Conservation (phyloP, 2,113 vertebrate species). For the Myotis brandtii region DNA sequence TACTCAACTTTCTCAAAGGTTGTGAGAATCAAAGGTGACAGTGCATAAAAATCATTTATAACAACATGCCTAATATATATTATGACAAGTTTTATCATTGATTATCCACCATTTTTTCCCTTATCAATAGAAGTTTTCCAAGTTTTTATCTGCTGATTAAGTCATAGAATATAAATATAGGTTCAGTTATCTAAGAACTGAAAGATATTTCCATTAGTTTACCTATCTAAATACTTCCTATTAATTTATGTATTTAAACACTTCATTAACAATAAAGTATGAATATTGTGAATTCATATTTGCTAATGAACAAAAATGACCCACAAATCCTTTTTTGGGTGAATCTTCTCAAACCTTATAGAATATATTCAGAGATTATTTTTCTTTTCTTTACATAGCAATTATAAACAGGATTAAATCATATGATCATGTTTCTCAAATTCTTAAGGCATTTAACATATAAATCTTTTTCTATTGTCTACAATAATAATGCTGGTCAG, state of each 20-base stretch:
- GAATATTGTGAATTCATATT: background rate
- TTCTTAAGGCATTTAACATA: background rate
- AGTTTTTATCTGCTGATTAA: constrained; percentile 18
- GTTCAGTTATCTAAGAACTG: background rate
- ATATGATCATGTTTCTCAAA: background rate
- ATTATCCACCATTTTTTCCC: background rate
- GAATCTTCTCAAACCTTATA: background rate
- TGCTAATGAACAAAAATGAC: background rate
- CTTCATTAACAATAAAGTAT: background rate
- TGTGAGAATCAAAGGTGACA: background rate
- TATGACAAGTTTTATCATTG: background rate
- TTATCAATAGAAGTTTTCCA: background rate
- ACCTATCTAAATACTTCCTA: background rate
- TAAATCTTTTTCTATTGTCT: background rate
- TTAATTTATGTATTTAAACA: background rate
- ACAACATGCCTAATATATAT: background rate
- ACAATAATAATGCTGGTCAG: background rate
- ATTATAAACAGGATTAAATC: constrained; percentile 19
- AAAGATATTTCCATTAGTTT: background rate
- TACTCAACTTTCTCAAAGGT: background rate
- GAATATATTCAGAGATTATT: constrained; percentile 4
- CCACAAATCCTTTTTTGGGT: background rate
- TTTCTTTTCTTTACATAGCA: background rate
- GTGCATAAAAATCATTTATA: background rate
- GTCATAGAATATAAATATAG: background rate